phyloP scores from a whole-genome alignment of 2,888 invertebrate genomes.

The Eugnorisma glareosa region DNA sequence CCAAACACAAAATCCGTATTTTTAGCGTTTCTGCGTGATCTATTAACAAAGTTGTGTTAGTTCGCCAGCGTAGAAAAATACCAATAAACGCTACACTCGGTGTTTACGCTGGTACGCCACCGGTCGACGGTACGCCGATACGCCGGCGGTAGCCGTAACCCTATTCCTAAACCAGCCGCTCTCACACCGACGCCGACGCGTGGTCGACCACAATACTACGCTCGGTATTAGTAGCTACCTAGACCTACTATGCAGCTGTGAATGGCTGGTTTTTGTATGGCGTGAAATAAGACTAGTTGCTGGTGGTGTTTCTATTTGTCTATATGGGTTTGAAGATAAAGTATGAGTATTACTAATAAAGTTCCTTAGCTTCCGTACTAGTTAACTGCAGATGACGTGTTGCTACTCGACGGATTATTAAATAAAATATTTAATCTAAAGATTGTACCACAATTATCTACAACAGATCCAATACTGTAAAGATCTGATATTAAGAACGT shows the following conservation, averaged over 20 bases:
- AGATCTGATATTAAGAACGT: neutral
- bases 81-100: conserved; percentile 40
- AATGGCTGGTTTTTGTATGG: neutral
- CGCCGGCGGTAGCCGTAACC: conserved; percentile 41
- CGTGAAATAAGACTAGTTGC: neutral
- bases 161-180: conserved; percentile 43
- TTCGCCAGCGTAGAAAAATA: conserved; percentile 45
- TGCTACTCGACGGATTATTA: no score
- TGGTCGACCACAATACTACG: conserved; percentile 17
- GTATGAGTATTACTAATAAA: neutral
- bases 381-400: no score
- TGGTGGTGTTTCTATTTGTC: neutral
- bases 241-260: neutral
- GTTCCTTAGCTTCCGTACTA: neutral
- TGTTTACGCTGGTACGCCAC: conserved; percentile 41
- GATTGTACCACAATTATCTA: neutral
- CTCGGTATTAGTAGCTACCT: neutral
- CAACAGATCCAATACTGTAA: neutral
- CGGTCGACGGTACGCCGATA: neutral
- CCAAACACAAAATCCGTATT: conserved; percentile 23
- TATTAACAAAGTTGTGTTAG: conserved; percentile 44
- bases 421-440: neutral
- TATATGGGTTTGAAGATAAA: neutral
- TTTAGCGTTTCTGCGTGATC: conserved; percentile 46
- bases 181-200: conserved; percentile 58